Evolutionary conservation across 2,888 invertebrate species (phyloP).

Genomic region (Lepidonotus clava): DNA sequence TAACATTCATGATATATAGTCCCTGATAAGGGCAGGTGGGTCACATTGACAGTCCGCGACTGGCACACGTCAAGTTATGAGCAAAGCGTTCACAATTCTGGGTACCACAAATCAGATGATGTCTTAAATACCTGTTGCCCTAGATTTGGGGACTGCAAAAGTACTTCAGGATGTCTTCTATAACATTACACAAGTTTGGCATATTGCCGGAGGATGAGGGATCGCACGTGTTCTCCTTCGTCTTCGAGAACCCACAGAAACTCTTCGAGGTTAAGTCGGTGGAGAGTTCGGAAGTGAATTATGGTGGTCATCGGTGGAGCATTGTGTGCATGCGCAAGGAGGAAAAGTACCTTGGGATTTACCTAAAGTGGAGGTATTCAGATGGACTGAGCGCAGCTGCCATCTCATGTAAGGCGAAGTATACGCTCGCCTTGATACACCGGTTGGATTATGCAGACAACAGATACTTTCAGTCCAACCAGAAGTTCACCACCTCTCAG

Average conservation of each 20-base stretch:
- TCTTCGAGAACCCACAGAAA: slow-evolving; percentile 63
- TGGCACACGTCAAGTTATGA: background rate
- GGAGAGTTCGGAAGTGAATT: slow-evolving; percentile 65
- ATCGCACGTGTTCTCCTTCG: slow-evolving; percentile 65
- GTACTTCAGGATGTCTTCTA: slow-evolving; percentile 46
- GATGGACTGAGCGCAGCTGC: slow-evolving; percentile 60
- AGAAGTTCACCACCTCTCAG: slow-evolving; percentile 64
- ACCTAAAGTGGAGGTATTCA: slow-evolving; percentile 66
- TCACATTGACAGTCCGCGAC: background rate
- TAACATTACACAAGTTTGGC: slow-evolving; percentile 64
- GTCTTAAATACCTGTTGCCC: background rate
- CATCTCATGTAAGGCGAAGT: slow-evolving; percentile 64
- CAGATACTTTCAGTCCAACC: slow-evolving; percentile 63
- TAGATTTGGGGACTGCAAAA: background rate
- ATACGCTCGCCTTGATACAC: slow-evolving; percentile 63
- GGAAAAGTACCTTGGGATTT: slow-evolving; percentile 64
- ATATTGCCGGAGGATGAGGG: slow-evolving; percentile 65
- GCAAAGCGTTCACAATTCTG: background rate
- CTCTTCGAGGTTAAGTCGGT: slow-evolving; percentile 62
- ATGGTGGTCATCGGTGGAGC: slow-evolving; percentile 66
- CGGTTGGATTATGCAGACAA: slow-evolving; percentile 60
- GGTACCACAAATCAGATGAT: background rate
- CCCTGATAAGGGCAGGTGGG: background rate
- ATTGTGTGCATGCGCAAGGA: slow-evolving; percentile 65
- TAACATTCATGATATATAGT: background rate